These are phyloP conservation scores for Chitala chitala DNA, from an alignment of 2,113 vertebrate genomes.

Conservation along the genomic window DNA sequence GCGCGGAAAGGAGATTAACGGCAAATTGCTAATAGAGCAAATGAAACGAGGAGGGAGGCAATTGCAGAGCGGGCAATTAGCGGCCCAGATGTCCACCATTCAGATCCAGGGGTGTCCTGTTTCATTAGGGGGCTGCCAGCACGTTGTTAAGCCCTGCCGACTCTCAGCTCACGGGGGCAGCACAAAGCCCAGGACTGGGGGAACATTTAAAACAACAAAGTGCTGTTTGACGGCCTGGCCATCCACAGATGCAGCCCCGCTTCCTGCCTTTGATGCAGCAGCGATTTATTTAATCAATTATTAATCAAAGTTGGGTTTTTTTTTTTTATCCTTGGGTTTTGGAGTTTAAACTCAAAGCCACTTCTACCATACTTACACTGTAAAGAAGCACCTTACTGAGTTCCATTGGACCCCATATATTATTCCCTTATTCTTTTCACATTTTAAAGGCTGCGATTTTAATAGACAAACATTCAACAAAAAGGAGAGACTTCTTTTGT, in stretches of 20 bases:
- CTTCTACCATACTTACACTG: slow-evolving; percentile 68
- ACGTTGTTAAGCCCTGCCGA: slow-evolving; percentile 49
- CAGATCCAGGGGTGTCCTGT: slow-evolving; percentile 65
- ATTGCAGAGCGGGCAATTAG: slow-evolving; percentile 64
- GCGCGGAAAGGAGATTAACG: slow-evolving; percentile 76
- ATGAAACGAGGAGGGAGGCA: slow-evolving; percentile 74
- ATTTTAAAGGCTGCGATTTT: slow-evolving; percentile 32
- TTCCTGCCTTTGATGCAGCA: slow-evolving; percentile 96
- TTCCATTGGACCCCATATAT: slow-evolving; percentile 54
- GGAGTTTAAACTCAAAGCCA: slow-evolving; percentile 87
- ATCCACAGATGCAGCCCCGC: slow-evolving; percentile 76
- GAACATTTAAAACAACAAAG: slow-evolving; percentile 95
- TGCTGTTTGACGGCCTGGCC: slow-evolving; percentile 82
- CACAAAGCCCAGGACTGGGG: slow-evolving; percentile 65
- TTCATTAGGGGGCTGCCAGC: slow-evolving; percentile 57
- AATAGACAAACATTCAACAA: slow-evolving; percentile 35
- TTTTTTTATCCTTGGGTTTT: slow-evolving; percentile 73
- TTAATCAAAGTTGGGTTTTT: slow-evolving; percentile 95
- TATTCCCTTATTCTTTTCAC: slow-evolving; percentile 35
- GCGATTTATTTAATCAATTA: slow-evolving; percentile 97
- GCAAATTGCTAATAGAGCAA: slow-evolving; percentile 95
- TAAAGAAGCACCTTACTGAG: slow-evolving; percentile 59
- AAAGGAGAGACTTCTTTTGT: slow-evolving; percentile 29
- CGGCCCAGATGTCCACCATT: slow-evolving; percentile 67
- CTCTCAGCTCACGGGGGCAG: slow-evolving; percentile 58